Conservation (phyloP, 2,888 invertebrate genomes). For the Agrochola lychnidis region DNA sequence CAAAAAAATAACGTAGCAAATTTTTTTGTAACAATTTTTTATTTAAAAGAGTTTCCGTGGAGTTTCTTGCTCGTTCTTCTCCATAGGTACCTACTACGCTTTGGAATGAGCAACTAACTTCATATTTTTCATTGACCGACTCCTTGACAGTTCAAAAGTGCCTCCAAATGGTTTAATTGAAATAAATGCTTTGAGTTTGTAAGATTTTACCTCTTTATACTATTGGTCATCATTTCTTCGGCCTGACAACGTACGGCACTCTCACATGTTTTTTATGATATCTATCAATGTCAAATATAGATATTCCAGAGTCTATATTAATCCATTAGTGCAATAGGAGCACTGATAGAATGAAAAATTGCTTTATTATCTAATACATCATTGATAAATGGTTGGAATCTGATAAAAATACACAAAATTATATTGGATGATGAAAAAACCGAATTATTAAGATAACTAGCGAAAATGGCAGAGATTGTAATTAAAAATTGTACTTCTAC, state of each 20-base stretch:
- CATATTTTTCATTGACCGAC: too few relatives aligned
- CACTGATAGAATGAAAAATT: not conserved
- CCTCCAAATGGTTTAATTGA: too few relatives aligned
- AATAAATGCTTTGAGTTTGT: too few relatives aligned
- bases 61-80: too few relatives aligned
- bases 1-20: too few relatives aligned
- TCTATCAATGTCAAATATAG: constrained; percentile 1
- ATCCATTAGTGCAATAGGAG: not conserved
- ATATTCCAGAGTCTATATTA: not conserved
- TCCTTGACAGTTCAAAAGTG: too few relatives aligned
- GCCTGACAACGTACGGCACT: not conserved
- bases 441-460: not conserved
- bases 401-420: not conserved
- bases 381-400: not conserved
- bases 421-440: not conserved
- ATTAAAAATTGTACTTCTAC: too few relatives aligned
- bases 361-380: not conserved
- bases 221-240: not conserved
- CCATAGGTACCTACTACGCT: too few relatives aligned
- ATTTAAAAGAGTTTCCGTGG: too few relatives aligned
- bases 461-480: not conserved
- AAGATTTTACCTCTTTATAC: not conserved
- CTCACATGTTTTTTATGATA: not conserved
- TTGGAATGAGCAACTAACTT: too few relatives aligned
- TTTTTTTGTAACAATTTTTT: too few relatives aligned